Conservation (phyloP, 2,113 vertebrate genomes). For the Gasterosteus nipponicus region DNA sequence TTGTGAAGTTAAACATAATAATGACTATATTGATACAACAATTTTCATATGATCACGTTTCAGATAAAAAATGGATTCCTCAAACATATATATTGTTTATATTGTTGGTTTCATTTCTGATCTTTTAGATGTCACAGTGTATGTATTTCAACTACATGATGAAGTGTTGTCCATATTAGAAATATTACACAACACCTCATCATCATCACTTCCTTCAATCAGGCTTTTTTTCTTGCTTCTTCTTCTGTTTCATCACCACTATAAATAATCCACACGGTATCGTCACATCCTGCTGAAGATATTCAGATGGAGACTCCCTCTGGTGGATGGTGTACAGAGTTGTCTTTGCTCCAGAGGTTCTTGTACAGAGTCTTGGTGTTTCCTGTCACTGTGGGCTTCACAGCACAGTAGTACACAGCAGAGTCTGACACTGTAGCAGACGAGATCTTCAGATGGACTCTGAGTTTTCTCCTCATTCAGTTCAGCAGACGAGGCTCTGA, state of each 20-base stretch:
- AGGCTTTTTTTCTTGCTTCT: too few relatives aligned
- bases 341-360: constrained; percentile 16
- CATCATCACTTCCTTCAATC: not conserved
- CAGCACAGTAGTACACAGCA: constrained; percentile 50
- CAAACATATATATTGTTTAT: not conserved
- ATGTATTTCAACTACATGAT: not conserved
- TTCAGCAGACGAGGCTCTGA: not conserved
- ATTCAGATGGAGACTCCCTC: not conserved
- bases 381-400: constrained; percentile 31
- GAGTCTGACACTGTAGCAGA: constrained; percentile 39
- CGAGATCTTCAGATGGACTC: not conserved
- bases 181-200: not conserved
- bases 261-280: not conserved
- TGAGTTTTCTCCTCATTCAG: not conserved
- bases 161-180: not conserved
- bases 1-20: too few relatives aligned
- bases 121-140: not conserved
- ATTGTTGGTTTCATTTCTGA: too few relatives aligned
- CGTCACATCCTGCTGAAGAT: not conserved
- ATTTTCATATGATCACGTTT: too few relatives aligned
- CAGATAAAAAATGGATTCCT: too few relatives aligned
- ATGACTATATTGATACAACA: too few relatives aligned
- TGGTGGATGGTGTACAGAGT: not conserved
- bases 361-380: constrained; percentile 29
- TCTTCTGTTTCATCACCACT: not conserved